A percentile compares a stretch with the other conserved stretches of the same genome.
phyloP scores from a whole-genome alignment of 2,888 invertebrate genomes.

The Tholera decimalis region DNA sequence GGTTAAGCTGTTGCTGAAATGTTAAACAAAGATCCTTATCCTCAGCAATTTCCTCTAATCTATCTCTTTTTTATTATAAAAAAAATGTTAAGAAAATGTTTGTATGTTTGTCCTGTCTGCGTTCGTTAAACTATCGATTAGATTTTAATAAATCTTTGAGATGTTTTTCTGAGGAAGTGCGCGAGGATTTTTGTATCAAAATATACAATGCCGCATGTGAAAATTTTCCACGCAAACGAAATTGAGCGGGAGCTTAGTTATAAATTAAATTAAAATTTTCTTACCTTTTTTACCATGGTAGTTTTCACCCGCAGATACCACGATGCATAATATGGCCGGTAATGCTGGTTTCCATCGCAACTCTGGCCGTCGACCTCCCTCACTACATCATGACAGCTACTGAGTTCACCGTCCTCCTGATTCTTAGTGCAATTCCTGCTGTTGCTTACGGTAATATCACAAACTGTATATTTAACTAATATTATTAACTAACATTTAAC shows the following conservation, averaged over 20 bases:
- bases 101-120: no score
- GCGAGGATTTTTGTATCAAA: no score
- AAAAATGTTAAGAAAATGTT: no score
- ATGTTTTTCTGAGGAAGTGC: no score
- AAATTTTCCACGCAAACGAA: no score
- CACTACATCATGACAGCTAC: conserved; percentile 77
- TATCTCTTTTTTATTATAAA: no score
- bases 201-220: no score
- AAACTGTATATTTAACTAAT: background rate
- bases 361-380: conserved; percentile 79
- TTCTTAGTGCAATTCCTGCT: conserved; percentile 74
- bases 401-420: conserved; percentile 74
- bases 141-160: no score
- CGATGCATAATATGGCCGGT: conserved; percentile 84
- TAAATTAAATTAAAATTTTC: background rate
- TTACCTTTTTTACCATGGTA: background rate
- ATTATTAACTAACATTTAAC: no score
- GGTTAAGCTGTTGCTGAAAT: no score
- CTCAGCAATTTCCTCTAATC: background rate
- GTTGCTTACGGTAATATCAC: conserved; percentile 86
- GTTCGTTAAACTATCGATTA: no score
- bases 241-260: no score
- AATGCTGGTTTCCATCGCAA: conserved; percentile 75
- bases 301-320: conserved; percentile 74
- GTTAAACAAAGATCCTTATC: background rate